phyloP scores from a whole-genome alignment of 2,113 vertebrate genomes.

The Atractosteus spatula region DNA sequence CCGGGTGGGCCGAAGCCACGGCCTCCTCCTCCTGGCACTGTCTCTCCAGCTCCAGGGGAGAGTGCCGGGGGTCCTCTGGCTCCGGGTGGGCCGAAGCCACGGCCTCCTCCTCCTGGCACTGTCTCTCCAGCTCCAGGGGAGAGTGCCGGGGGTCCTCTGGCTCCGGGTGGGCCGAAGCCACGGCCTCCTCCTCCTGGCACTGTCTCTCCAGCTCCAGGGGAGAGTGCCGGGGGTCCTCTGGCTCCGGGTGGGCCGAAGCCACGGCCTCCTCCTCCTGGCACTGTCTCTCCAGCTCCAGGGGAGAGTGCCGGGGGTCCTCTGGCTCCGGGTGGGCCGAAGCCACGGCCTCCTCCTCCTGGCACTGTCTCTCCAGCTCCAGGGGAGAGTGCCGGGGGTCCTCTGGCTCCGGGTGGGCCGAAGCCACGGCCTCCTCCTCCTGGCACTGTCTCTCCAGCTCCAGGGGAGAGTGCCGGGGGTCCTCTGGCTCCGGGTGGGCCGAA shows the following conservation, averaged over 20 bases:
- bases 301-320: too few relatives aligned
- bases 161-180: slow-evolving; percentile 35
- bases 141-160: slow-evolving; percentile 43
- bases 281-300: too few relatives aligned
- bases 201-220: too few relatives aligned
- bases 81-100: slow-evolving; percentile 34
- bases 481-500: slow-evolving; percentile 32
- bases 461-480: slow-evolving; percentile 46
- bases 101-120: too few relatives aligned
- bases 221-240: too few relatives aligned
- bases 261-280: too few relatives aligned
- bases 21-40: slow-evolving; percentile 31
- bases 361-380: slow-evolving; percentile 48
- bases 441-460: slow-evolving; percentile 24
- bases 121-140: slow-evolving; percentile 30
- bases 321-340: neutral
- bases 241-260: too few relatives aligned
- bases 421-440: neutral
- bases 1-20: neutral
- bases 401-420: slow-evolving; percentile 33
- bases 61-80: slow-evolving; percentile 14
- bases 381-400: slow-evolving; percentile 25
- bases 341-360: slow-evolving; percentile 20
- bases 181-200: slow-evolving; percentile 33
- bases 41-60: slow-evolving; percentile 46